phyloP scores from a whole-genome alignment of 2,113 vertebrate species.

The Acrocephalus kingi region DNA sequence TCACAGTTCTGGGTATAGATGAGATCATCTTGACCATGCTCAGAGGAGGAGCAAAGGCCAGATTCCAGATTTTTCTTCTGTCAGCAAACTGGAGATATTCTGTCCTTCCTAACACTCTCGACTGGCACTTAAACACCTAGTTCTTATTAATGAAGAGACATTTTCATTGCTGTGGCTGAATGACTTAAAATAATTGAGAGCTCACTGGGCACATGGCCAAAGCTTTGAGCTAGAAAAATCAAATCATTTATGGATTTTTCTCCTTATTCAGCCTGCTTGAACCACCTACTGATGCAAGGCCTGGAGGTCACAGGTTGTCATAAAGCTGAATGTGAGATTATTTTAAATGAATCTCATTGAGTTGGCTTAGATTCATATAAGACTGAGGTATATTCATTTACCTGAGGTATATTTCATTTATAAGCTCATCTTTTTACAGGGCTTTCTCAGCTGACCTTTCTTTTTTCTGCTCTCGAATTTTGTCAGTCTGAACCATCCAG shows the following conservation, averaged over 20 bases:
- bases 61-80: not conserved
- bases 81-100: not conserved
- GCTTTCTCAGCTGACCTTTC: not conserved
- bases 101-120: not conserved
- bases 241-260: constrained; percentile 4
- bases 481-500: not conserved
- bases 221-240: constrained; percentile 26
- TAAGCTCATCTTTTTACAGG: not conserved
- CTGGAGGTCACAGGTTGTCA: not conserved
- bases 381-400: not conserved
- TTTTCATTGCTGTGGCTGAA: constrained; percentile 7
- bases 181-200: constrained; percentile 40
- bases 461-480: not conserved
- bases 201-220: constrained; percentile 1
- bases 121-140: not conserved
- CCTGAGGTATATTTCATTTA: not conserved
- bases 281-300: not conserved
- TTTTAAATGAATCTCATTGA: not conserved
- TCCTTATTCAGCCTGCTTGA: not conserved
- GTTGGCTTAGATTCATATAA: not conserved
- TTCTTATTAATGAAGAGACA: constrained; percentile 19
- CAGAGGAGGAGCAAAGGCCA: not conserved
- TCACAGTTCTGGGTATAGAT: not conserved
- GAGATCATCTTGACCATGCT: not conserved
- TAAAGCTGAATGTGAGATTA: constrained; percentile 6